Evolutionary conservation across 1,140 invertebrate species (phyloP), one percentile per base, ranked within the genome.

Genomic region (Listronotus bonariensis): DNA sequence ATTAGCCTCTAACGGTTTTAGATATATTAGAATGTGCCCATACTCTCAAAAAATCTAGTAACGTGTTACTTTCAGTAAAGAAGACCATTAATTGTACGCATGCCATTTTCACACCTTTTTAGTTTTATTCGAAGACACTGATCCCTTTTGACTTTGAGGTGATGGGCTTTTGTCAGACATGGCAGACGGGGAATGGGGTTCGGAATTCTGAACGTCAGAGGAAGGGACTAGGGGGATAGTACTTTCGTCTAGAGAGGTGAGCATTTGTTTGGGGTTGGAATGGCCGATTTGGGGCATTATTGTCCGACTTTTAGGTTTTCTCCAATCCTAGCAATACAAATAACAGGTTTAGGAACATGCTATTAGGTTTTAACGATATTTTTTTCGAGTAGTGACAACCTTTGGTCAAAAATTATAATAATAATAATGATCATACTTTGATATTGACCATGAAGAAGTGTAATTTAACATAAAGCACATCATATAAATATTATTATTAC

Each of bases 241-340:
- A 63, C 76, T 75, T 70, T 78, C 77, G 53, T 77, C 75, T 57
- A 77, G 57, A 43, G 78, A 75, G 62, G 72, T 73, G 75, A 81
- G 80, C 71, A 82, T 82, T 80, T 81, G 81, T 76, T 83, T 83
- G 72, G 82, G 80, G 76, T 80, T 82, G 62, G 80, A 78, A 68
- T 79, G 80, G 78, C 79, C 82, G 74, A 80, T 82, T 77, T 84
- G 79, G 69, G 87, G 86, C 85, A 88, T 85, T 80, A 88, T 85
- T 75, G 86, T 88, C 77, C 87, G 83, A 72, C 86, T 87, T 79
- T 89, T 89, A 74, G 87, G 86, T 82, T 89, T 89, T 80, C 87
- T 86, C 87, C 87, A 89, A 71, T 86, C 87, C 88, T 89, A 81
- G 72, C 75, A 79, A 76, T 71, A 77, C 57, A 78, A 74, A 77